These are phyloP conservation scores for Paracyprichromis sp. DNA, from an alignment of 2,113 vertebrate species.

Conservation along the genomic window DNA sequence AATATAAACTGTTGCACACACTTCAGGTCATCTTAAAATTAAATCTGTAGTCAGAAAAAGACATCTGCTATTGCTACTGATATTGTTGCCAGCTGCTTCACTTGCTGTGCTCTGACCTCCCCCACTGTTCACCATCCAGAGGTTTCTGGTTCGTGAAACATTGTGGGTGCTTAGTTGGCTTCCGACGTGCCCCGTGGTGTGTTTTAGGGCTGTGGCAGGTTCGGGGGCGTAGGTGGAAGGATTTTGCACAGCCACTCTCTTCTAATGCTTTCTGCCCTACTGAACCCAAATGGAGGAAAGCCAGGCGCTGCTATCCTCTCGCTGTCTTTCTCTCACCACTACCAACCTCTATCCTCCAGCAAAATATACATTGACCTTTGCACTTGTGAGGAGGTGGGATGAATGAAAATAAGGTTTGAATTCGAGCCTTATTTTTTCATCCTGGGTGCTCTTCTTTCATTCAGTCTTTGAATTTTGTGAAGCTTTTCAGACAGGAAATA, in stretches of 20 bases:
- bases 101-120: neutral
- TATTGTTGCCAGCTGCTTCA: neutral
- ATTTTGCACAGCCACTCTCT: conserved; percentile 1
- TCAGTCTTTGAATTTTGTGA: neutral
- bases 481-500: neutral
- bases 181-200: neutral
- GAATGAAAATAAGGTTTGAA: neutral
- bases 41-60: neutral
- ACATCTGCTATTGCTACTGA: neutral
- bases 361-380: neutral
- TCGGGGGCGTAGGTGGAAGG: conserved; percentile 13
- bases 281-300: conserved; percentile 14
- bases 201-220: neutral
- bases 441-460: neutral
- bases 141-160: neutral
- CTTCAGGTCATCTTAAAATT: neutral
- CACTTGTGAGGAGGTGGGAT: neutral
- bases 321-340: neutral
- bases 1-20: neutral
- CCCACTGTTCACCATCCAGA: neutral
- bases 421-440: neutral
- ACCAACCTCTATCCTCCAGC: neutral
- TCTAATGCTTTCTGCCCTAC: conserved; percentile 10
- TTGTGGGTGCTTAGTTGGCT: neutral
- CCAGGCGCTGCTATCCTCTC: neutral